phyloP scores from a whole-genome alignment of 2,113 vertebrate genomes.

The Sphyrna mokarran region DNA sequence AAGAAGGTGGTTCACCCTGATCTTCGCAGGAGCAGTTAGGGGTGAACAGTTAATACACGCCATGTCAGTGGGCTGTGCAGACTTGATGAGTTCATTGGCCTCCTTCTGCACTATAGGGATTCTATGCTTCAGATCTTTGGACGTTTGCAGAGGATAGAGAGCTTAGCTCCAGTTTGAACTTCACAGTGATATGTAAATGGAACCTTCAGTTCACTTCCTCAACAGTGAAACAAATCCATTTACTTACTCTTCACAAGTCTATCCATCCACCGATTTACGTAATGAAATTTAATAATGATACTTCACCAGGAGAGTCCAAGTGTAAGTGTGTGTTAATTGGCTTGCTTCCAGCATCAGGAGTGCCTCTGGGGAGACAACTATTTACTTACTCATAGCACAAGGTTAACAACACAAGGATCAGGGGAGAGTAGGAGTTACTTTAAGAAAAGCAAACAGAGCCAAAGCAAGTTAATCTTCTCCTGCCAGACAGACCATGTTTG shows the following conservation, averaged over 20 bases:
- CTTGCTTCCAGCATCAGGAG: not conserved
- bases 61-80: not conserved
- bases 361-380: not conserved
- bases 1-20: not conserved
- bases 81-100: no score
- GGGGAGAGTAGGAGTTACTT: not conserved
- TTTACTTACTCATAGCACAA: not conserved
- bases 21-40: not conserved
- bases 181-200: not conserved
- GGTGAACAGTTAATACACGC: no score
- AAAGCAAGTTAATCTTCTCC: not conserved
- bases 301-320: not conserved
- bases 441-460: constrained; percentile 24
- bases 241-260: not conserved
- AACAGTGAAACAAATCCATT: not conserved
- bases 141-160: not conserved
- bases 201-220: not conserved
- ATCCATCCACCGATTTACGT: not conserved
- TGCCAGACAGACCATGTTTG: constrained; percentile 31
- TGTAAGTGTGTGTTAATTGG: not conserved
- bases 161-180: not conserved
- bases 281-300: not conserved
- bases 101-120: no score
- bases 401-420: not conserved
- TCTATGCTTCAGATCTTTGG: no score